These are phyloP conservation scores for Rotaria magnacalcarata DNA, from an alignment of 2,888 invertebrate species.

Conservation along the genomic window DNA sequence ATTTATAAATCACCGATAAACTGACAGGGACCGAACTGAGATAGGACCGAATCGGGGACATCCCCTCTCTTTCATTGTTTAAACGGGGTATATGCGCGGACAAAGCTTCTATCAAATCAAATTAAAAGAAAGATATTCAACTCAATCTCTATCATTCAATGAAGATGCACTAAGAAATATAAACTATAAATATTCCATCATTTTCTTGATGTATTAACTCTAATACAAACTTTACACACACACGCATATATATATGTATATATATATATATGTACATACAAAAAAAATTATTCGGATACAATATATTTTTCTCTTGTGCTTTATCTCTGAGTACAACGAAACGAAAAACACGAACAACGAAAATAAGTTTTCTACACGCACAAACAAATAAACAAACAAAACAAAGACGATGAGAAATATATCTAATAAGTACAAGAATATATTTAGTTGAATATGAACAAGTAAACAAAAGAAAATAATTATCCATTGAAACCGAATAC, in stretches of 20 bases:
- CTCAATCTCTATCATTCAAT: too few species aligned
- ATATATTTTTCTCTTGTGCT: not conserved
- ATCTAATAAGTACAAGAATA: slow-evolving; percentile 12
- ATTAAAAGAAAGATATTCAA: too few species aligned
- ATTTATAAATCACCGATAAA: too few species aligned
- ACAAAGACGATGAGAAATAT: not conserved
- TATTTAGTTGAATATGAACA: not conserved
- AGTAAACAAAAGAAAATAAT: not conserved
- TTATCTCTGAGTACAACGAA: not conserved
- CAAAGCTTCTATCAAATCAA: too few species aligned
- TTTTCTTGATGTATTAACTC: not conserved
- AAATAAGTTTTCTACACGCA: slow-evolving; percentile 28
- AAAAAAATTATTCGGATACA: not conserved
- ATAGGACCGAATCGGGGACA: too few species aligned
- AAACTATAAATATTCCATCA: not conserved
- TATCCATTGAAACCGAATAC: slow-evolving; percentile 1
- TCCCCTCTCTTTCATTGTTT: too few species aligned
- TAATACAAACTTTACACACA: not conserved
- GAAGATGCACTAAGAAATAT: not conserved
- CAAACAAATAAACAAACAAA: not conserved
- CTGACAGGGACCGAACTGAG: too few species aligned
- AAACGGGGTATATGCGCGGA: too few species aligned
- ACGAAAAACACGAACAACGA: not conserved
- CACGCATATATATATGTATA: not conserved
- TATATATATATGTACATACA: not conserved